phyloP scores from a whole-genome alignment of 2,888 invertebrate species.

The Habroteleia sp. region DNA sequence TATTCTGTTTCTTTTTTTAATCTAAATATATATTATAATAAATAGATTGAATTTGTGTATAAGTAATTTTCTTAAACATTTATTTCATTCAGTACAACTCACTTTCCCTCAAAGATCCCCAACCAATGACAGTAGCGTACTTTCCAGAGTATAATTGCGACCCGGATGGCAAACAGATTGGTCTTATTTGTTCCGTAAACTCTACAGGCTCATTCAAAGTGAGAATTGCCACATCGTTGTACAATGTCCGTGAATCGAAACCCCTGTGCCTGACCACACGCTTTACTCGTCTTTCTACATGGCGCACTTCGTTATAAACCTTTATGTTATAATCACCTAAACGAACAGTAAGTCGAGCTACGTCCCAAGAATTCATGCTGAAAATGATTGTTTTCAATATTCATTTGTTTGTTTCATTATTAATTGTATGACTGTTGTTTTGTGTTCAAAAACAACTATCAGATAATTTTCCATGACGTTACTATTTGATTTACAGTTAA shows the following conservation, averaged over 20 bases:
- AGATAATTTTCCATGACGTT: too few species aligned
- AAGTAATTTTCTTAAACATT: too few species aligned
- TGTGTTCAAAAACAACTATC: too few species aligned
- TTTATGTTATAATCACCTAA: constrained; percentile 93
- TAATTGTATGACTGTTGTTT: too few species aligned
- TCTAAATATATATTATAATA: background rate
- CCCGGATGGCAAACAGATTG: constrained; percentile 88
- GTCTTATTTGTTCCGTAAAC: constrained; percentile 87
- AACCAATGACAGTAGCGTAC: constrained; percentile 91
- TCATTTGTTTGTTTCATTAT: too few species aligned
- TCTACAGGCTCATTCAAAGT: constrained; percentile 89
- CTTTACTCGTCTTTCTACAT: constrained; percentile 90
- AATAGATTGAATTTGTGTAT: too few species aligned
- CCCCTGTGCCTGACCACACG: constrained; percentile 92
- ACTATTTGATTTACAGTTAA: too few species aligned
- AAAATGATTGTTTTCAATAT: too few species aligned
- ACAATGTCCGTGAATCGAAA: constrained; percentile 91
- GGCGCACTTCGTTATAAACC: constrained; percentile 87
- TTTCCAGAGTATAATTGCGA: constrained; percentile 85
- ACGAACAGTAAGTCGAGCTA: constrained; percentile 89
- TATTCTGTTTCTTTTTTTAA: too few species aligned
- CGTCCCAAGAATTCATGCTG: constrained; percentile 95
- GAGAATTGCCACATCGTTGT: constrained; percentile 91
- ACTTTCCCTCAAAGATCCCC: constrained; percentile 93
- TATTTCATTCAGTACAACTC: constrained; percentile 72